Conservation (phyloP, 2,113 vertebrate genomes). For the Micromys minutus region DNA sequence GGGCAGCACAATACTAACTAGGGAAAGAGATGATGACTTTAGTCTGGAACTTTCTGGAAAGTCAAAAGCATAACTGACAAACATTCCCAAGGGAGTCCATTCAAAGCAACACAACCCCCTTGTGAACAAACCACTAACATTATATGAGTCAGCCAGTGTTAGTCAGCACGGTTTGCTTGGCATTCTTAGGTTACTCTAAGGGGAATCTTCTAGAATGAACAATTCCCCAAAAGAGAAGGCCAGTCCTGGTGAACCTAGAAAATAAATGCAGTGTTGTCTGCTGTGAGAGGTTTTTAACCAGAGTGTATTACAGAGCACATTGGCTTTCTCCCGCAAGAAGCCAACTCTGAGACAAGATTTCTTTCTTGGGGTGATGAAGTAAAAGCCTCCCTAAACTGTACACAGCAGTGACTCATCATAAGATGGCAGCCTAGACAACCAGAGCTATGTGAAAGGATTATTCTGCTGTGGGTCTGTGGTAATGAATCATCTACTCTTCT, state of each 20-base stretch:
- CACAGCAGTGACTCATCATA: slow-evolving; percentile 82
- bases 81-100: slow-evolving; percentile 59
- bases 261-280: slow-evolving; percentile 81
- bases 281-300: slow-evolving; percentile 67
- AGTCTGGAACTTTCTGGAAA: slow-evolving; percentile 65
- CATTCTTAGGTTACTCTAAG: slow-evolving; percentile 48
- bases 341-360: slow-evolving; percentile 72
- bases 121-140: slow-evolving; percentile 58
- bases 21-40: slow-evolving; percentile 69
- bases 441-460: slow-evolving; percentile 78
- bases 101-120: slow-evolving; percentile 71
- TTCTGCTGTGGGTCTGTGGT: slow-evolving; percentile 69
- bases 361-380: slow-evolving; percentile 78
- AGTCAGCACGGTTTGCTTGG: slow-evolving; percentile 57
- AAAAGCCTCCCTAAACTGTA: slow-evolving; percentile 74
- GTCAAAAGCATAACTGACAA: slow-evolving; percentile 63
- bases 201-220: slow-evolving; percentile 31
- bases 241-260: background rate
- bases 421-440: slow-evolving; percentile 73
- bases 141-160: slow-evolving; percentile 49
- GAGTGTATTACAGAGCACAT: slow-evolving; percentile 72
- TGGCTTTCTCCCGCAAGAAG: slow-evolving; percentile 67
- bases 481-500: slow-evolving; percentile 76
- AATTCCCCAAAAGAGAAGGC: slow-evolving; percentile 1
- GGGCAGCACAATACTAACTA: slow-evolving; percentile 45